Conservation (phyloP, 2,888 invertebrate species). For the Nemoura dubitans region DNA sequence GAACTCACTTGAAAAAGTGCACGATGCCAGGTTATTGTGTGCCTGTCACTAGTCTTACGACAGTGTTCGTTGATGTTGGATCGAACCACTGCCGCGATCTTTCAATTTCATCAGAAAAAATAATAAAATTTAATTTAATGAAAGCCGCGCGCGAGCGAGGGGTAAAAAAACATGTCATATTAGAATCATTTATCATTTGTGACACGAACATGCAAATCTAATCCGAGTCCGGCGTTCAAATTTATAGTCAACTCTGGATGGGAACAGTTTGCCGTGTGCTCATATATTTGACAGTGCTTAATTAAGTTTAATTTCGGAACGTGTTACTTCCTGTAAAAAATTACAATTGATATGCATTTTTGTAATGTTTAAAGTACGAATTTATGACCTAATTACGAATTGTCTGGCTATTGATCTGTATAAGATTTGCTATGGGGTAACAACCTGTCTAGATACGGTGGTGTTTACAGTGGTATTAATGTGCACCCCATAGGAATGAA, state of each 20-base stretch:
- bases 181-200: conserved; percentile 23
- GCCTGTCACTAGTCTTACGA: neutral
- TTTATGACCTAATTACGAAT: neutral
- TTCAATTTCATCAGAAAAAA: conserved; percentile 19
- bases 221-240: neutral
- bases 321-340: neutral
- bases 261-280: neutral
- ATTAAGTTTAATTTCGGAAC: neutral
- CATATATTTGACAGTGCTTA: neutral
- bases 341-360: neutral
- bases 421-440: neutral
- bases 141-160: neutral
- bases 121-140: neutral
- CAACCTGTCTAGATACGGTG: neutral
- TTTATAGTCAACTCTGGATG: neutral
- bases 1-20: neutral
- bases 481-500: neutral
- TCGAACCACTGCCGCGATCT: neutral
- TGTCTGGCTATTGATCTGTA: neutral
- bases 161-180: conserved; percentile 14
- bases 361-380: neutral
- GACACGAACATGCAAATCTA: conserved; percentile 20
- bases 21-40: neutral
- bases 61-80: neutral
- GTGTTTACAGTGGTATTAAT: neutral